These are phyloP conservation scores for Chorisops tibialis DNA, from an alignment of 2,888 invertebrate species.

Conservation along the genomic window DNA sequence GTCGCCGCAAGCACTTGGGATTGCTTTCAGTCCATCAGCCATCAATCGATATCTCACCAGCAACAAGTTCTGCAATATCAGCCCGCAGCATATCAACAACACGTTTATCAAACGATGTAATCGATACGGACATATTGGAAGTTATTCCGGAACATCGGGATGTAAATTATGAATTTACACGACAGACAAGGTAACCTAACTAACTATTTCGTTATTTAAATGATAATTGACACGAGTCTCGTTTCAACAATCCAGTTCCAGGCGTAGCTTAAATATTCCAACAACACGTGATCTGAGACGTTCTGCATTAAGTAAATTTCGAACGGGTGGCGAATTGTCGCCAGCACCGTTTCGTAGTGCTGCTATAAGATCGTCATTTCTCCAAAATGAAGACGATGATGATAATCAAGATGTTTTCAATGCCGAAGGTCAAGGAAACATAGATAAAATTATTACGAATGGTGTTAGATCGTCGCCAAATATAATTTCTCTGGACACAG, in stretches of 20 bases:
- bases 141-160: constrained; percentile 34
- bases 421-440: no score
- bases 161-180: background rate
- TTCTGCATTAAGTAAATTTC: constrained; percentile 37
- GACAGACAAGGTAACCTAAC: background rate
- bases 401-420: constrained; percentile 13
- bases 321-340: background rate
- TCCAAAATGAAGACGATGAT: constrained; percentile 11
- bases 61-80: constrained; percentile 9
- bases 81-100: background rate
- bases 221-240: no score
- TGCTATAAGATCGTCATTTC: background rate
- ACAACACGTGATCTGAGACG: constrained; percentile 39
- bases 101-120: constrained; percentile 2
- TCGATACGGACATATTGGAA: constrained; percentile 40
- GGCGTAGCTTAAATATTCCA: constrained; percentile 46
- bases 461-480: constrained; percentile 23
- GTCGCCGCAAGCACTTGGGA: constrained; percentile 38
- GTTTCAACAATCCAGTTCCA: constrained; percentile 41
- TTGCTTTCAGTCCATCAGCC: constrained; percentile 40
- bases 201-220: no score
- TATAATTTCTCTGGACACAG: constrained; percentile 34
- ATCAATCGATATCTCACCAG: constrained; percentile 37
- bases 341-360: background rate
- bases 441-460: constrained; percentile 16